Base-by-base conservation (phyloP, 2,797 vertebrate genomes). In the Leuciscus waleckii region DNA sequence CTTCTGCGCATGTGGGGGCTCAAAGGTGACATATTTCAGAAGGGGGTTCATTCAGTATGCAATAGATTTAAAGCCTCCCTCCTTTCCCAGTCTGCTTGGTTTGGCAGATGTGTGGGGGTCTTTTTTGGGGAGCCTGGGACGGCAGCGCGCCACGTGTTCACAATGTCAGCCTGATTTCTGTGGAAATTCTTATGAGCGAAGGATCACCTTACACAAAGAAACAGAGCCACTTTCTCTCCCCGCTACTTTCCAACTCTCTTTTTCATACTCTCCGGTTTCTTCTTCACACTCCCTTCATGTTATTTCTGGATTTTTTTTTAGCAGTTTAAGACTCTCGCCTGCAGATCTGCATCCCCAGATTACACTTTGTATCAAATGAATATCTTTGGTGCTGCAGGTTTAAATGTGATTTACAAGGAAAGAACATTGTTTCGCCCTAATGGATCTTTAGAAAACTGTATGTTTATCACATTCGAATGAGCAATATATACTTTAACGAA, bases 31-130 rank as follows among this genome's bases (percentile, higher is more conserved):
- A 94, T 92, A 93, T 94, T 94, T 92, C 83, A 92, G 90, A 73
- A 71, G 8, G 49, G 80, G 71, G 90, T 90, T 93, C 90, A 92
- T 94, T 94, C 93, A 93, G 94, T 94, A 94, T 92, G 87, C 89
- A 51, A 86, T 93, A 91, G 92, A 95, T 94, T 96, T 94, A 95
- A 91, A 85, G 86, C 87, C 93, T 92, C 91, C 83, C 81, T 74
- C 82, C 35, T 85, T 49, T 79, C 63, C 68, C 92, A 88, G 91
- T 92, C 92, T 93, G 91, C 95, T 95, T 94, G 90, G 91, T 90
- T 92, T 93, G 94, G 94, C 95, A 96, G 93, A 96, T 96, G 95
- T 95, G 91, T 94, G 91, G 91, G 93, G 91, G 93, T 89, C 43
- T 93, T 90, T 90, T 74, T 61, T 46, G 84, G 84, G 83, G 82